Evolutionary conservation across 2,113 vertebrate genomes (phyloP).

Genomic region (Cinclus cinclus): DNA sequence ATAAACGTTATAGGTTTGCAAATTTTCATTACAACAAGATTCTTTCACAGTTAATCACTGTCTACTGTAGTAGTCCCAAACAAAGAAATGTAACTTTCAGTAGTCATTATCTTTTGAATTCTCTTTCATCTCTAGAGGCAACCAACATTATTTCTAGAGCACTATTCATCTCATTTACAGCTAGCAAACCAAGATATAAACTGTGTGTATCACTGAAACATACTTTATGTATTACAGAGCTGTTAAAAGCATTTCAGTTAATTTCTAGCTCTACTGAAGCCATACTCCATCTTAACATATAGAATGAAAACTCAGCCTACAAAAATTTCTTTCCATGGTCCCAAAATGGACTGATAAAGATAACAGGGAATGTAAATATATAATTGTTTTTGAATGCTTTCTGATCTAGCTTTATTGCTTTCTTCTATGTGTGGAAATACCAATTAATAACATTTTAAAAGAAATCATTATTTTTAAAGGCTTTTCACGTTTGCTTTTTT

Average conservation of each 20-base stretch:
- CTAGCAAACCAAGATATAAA: slow-evolving; percentile 27
- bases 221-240: neutral
- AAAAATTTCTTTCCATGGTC: neutral
- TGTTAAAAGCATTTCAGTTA: slow-evolving; percentile 31
- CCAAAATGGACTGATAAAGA: neutral
- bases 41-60: neutral
- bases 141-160: slow-evolving; percentile 7
- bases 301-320: neutral
- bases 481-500: neutral
- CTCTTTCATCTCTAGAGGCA: slow-evolving; percentile 28
- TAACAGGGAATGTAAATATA: neutral
- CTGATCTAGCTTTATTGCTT: neutral
- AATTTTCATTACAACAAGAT: neutral
- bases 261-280: slow-evolving; percentile 6
- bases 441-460: neutral
- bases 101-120: slow-evolving; percentile 38
- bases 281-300: neutral
- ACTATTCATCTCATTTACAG: slow-evolving; percentile 40
- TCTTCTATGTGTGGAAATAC: neutral
- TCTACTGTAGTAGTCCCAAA: neutral
- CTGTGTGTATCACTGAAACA: neutral
- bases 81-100: slow-evolving; percentile 18
- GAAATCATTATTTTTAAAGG: neutral
- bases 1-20: slow-evolving; percentile 8
- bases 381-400: neutral